Evolutionary conservation across 2,888 invertebrate species (phyloP).

Genomic region (Hirtodrosophila confusa): DNA sequence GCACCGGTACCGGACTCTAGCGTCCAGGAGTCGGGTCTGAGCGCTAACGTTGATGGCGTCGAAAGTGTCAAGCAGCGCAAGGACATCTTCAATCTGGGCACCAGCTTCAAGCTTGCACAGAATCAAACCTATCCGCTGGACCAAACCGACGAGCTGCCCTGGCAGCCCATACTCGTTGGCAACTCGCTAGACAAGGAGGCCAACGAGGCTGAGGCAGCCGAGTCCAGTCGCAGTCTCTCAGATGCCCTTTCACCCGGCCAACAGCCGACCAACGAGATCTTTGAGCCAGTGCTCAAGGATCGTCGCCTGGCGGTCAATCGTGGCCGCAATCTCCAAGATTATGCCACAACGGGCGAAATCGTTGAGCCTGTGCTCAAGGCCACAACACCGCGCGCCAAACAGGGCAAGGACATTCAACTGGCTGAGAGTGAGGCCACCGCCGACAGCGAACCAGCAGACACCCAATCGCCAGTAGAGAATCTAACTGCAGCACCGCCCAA

Average conservation of each 20-base stretch:
- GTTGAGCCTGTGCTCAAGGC: conserved; percentile 90
- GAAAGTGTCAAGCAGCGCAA: conserved; percentile 82
- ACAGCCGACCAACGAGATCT: conserved; percentile 83
- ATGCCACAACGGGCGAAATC: conserved; percentile 86
- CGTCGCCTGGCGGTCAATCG: conserved; percentile 72
- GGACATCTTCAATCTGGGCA: conserved; percentile 83
- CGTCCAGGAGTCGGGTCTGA: conserved; percentile 70
- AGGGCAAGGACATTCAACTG: conserved; percentile 76
- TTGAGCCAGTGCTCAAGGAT: conserved; percentile 85
- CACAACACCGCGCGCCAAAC: conserved; percentile 85
- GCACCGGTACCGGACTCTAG: conserved; percentile 66
- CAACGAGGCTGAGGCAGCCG: conserved; percentile 75
- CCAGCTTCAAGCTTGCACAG: conserved; percentile 80
- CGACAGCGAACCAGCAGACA: conserved; percentile 2
- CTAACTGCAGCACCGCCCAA: conserved; percentile 36
- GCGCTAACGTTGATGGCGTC: conserved; percentile 70
- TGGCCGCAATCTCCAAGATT: conserved; percentile 78
- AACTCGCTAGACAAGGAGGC: conserved; percentile 84
- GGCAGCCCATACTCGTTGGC: conserved; percentile 85
- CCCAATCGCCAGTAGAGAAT: background rate
- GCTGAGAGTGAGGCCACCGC: conserved; percentile 14
- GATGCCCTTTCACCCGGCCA: conserved; percentile 52
- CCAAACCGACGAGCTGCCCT: conserved; percentile 83
- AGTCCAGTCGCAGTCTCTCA: conserved; percentile 82
- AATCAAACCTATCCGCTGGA: conserved; percentile 78